Evolutionary conservation across 2,797 vertebrate species (phyloP).

Genomic region (Hyperoplus lanceolatus): DNA sequence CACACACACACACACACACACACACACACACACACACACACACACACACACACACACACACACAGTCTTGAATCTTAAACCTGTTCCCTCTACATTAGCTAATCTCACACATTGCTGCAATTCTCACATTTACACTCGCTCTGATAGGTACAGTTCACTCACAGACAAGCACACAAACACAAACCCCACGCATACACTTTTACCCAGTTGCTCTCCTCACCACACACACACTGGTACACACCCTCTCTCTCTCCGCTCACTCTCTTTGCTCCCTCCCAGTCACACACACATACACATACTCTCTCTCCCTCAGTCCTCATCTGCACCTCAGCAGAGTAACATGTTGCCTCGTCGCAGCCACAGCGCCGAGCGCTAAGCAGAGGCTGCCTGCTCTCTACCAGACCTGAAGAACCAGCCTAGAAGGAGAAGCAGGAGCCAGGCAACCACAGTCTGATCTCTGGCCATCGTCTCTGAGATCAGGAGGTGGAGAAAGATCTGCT

Average conservation of each 20-base stretch:
- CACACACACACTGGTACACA: conserved; percentile 62
- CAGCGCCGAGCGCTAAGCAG: conserved; percentile 45
- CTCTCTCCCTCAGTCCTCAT: conserved; percentile 75
- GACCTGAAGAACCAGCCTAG: conserved; percentile 28
- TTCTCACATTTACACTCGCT: conserved; percentile 59
- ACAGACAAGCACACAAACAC: no score
- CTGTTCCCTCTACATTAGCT: conserved; percentile 49
- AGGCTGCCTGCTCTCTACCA: conserved; percentile 44
- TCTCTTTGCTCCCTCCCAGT: conserved; percentile 63
- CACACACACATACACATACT: conserved; percentile 38
- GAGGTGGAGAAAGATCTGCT: conserved; percentile 21
- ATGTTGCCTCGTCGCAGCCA: conserved; percentile 67
- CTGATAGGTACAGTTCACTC: conserved; percentile 26
- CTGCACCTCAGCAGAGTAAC: conserved; percentile 74
- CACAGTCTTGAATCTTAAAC: conserved; percentile 52
- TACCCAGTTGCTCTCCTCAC: conserved; percentile 43
- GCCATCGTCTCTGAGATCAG: conserved; percentile 26
- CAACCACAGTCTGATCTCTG: conserved; percentile 36
- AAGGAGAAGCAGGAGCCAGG: conserved; percentile 12
- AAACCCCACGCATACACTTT: conserved; percentile 30
- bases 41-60: conserved; percentile 22
- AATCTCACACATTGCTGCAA: conserved; percentile 62
- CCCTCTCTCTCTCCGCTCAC: conserved; percentile 66
- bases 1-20: conserved; percentile 18
- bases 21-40: conserved; percentile 17